A percentile compares a stretch with the other conserved stretches of the same genome.
phyloP scores from a whole-genome alignment of 2,888 invertebrate genomes.

The Nymphalis c-album region DNA sequence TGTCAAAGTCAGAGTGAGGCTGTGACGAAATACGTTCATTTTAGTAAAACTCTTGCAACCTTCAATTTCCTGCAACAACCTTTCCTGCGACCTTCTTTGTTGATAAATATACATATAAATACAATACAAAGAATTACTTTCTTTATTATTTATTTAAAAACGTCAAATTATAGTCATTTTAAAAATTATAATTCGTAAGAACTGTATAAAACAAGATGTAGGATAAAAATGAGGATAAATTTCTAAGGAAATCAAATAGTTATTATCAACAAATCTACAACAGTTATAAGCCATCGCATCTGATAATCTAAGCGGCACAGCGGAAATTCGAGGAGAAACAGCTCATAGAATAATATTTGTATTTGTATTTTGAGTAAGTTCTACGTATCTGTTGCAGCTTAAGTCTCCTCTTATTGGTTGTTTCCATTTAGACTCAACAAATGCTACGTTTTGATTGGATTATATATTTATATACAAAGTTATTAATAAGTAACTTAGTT shows the following conservation, averaged over 20 bases:
- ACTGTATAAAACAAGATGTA: too few relatives aligned
- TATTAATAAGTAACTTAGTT: too few relatives aligned
- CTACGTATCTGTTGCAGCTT: conserved; percentile 3
- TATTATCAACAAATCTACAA: too few relatives aligned
- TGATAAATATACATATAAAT: background rate
- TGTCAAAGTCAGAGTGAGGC: conserved; percentile 47
- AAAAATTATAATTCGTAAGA: too few relatives aligned
- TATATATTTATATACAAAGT: background rate
- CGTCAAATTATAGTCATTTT: too few relatives aligned
- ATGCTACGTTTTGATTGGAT: background rate
- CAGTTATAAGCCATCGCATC: background rate
- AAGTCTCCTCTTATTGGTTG: background rate
- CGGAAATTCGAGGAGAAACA: background rate
- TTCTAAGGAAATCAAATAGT: too few relatives aligned
- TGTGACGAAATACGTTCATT: conserved; percentile 17
- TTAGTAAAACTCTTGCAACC: conserved; percentile 15
- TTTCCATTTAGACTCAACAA: background rate
- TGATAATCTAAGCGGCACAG: background rate
- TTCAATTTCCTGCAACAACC: conserved; percentile 10
- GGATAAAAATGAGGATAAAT: too few relatives aligned
- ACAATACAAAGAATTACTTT: too few relatives aligned
- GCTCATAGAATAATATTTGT: conserved; percentile 10
- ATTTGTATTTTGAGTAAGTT: conserved; percentile 7
- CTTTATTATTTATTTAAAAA: too few relatives aligned
- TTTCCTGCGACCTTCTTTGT: too few relatives aligned